These are phyloP conservation scores for Remorina albescens DNA, from an alignment of 2,797 vertebrate species.

Conservation along the genomic window DNA sequence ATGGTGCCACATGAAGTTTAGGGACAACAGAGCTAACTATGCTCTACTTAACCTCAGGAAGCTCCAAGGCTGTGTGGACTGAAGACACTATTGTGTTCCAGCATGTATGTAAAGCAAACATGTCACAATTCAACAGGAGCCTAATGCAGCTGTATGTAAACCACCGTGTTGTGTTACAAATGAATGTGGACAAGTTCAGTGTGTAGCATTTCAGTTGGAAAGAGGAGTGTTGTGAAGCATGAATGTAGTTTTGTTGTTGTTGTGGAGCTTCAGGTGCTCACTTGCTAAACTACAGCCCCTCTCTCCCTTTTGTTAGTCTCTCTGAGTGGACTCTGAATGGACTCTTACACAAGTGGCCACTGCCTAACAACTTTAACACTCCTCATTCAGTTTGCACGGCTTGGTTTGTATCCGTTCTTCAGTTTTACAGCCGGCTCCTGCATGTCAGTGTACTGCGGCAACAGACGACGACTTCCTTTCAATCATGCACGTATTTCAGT, in stretches of 20 bases:
- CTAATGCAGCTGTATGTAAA: not conserved
- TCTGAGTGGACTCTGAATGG: too few species aligned
- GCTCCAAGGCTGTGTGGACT: conserved; percentile 19
- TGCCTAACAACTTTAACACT: not conserved
- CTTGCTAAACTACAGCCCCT: not conserved
- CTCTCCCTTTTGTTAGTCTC: not conserved
- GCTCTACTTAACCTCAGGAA: conserved; percentile 58
- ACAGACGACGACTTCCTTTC: not conserved
- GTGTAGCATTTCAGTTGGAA: not conserved
- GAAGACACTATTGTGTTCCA: conserved; percentile 19
- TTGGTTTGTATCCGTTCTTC: too few species aligned
- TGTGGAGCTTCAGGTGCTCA: not conserved
- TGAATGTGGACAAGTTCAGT: not conserved
- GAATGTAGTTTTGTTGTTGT: not conserved
- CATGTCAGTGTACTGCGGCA: not conserved
- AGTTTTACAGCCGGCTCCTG: too few species aligned
- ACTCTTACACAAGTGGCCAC: too few species aligned
- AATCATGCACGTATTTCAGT: not conserved
- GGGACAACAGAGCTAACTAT: conserved; percentile 55
- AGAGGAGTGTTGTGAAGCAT: too few species aligned
- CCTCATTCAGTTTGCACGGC: not conserved
- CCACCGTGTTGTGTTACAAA: not conserved
- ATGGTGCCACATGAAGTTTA: conserved; percentile 66
- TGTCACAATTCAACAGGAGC: not conserved
- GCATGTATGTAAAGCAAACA: conserved; percentile 2